phyloP scores from a whole-genome alignment of 1,140 invertebrate genomes.

The Diploscapter pachys region DNA sequence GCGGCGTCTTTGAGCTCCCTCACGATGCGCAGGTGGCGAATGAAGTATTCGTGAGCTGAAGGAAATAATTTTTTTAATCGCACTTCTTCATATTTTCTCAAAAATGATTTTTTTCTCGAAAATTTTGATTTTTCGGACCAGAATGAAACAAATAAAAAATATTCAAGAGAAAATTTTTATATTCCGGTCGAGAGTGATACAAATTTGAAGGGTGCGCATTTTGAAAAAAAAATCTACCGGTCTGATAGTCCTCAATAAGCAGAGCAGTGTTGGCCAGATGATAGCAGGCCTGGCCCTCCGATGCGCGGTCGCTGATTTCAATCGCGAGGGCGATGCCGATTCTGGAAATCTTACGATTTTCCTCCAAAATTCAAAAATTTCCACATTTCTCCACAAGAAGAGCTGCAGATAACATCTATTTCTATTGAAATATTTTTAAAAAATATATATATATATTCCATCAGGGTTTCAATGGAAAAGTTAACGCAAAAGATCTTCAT shows the following conservation, averaged over 20 bases:
- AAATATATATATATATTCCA: background rate
- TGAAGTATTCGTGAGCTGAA: slow-evolving; percentile 94
- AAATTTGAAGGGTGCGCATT: no score
- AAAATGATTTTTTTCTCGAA: background rate
- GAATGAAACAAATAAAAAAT: background rate
- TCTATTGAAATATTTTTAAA: background rate
- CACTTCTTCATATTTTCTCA: background rate
- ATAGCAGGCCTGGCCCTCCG: slow-evolving; percentile 70
- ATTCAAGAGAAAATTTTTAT: background rate
- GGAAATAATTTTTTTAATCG: slow-evolving; percentile 65
- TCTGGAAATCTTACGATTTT: background rate
- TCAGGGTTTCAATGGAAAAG: background rate
- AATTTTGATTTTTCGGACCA: background rate
- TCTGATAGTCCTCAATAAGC: no score
- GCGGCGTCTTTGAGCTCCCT: slow-evolving; percentile 81
- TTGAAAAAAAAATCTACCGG: no score
- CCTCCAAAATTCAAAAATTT: background rate
- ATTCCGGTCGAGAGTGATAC: background rate
- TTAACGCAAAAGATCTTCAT: slow-evolving; percentile 43
- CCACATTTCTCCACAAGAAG: background rate
- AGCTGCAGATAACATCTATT: no score
- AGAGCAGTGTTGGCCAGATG: slow-evolving; percentile 54
- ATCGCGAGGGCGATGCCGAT: slow-evolving; percentile 6
- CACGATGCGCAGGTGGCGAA: slow-evolving; percentile 84
- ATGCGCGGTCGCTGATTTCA: background rate